Conservation (phyloP, 1,140 invertebrate species). For the Carcinoscorpius rotundicauda region DNA sequence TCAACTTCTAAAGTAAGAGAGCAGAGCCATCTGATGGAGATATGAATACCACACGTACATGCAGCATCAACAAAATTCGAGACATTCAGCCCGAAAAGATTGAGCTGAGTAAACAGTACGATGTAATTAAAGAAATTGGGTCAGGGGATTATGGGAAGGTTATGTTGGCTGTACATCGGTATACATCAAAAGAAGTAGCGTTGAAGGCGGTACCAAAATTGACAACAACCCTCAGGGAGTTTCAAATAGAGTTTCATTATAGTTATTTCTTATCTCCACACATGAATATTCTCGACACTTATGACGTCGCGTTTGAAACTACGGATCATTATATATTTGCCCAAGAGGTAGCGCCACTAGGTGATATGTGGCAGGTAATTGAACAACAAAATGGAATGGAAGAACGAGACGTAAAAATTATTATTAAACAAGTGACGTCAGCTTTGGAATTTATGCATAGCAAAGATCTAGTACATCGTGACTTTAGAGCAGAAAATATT, state of each 20-base stretch:
- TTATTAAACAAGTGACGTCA: slow-evolving; percentile 53
- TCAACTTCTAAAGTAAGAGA: no score
- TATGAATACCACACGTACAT: slow-evolving; percentile 12
- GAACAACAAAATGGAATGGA: slow-evolving; percentile 28
- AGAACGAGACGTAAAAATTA: slow-evolving; percentile 34
- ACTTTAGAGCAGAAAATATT: slow-evolving; percentile 45
- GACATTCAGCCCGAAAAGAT: slow-evolving; percentile 38
- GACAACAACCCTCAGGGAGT: slow-evolving; percentile 36
- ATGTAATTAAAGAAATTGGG: slow-evolving; percentile 77
- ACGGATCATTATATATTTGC: slow-evolving; percentile 35
- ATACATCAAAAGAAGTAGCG: slow-evolving; percentile 59
- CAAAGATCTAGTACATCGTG: slow-evolving; percentile 78
- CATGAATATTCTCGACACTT: slow-evolving; percentile 50
- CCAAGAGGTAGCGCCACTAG: slow-evolving; percentile 78
- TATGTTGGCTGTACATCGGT: slow-evolving; percentile 66
- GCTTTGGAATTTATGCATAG: slow-evolving; percentile 86
- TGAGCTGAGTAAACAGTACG: slow-evolving; percentile 70
- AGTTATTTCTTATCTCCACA: slow-evolving; percentile 44
- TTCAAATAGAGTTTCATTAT: slow-evolving; percentile 45
- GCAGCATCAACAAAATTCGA: slow-evolving; percentile 26
- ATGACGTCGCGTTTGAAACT: slow-evolving; percentile 63
- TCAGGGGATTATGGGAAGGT: slow-evolving; percentile 90
- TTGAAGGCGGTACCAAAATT: slow-evolving; percentile 35
- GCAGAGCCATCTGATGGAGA: not conserved
- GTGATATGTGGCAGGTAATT: slow-evolving; percentile 48